Conservation (phyloP, 2,888 invertebrate species). For the Lamellibrachia columna region DNA sequence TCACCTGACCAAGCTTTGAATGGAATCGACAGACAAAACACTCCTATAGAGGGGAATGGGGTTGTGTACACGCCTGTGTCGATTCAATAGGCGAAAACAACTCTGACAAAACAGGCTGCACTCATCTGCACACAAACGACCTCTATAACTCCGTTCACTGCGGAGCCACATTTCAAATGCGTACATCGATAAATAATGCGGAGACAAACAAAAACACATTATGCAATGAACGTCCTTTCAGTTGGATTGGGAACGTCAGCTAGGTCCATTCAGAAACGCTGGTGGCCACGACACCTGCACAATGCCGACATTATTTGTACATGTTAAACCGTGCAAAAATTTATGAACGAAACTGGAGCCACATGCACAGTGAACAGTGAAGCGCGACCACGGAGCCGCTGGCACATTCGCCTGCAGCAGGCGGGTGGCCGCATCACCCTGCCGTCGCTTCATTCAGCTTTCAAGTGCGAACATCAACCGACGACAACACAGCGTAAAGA, state of each 20-base stretch:
- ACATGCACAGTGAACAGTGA: not conserved
- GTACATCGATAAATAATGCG: too few species aligned
- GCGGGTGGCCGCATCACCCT: not conserved
- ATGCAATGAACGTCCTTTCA: too few species aligned
- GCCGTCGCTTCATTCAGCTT: not conserved
- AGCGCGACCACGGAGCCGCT: not conserved
- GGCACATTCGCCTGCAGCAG: not conserved
- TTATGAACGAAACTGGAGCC: constrained; percentile 11
- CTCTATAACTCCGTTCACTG: not conserved
- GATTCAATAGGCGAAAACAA: not conserved
- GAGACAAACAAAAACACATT: too few species aligned
- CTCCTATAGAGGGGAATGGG: not conserved
- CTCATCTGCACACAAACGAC: not conserved
- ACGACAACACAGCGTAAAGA: not conserved
- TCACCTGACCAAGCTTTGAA: too few species aligned
- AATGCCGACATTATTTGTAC: constrained; percentile 9
- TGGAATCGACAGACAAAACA: not conserved
- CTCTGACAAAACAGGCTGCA: not conserved
- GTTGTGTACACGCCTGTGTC: not conserved
- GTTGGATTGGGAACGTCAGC: too few species aligned
- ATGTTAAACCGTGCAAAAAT: not conserved
- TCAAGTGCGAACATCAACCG: not conserved
- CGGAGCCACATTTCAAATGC: too few species aligned
- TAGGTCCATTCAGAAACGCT: too few species aligned
- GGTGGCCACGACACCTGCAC: too few species aligned